Percentiles rank a stretch among this genome's conserved stretches.
These are phyloP conservation scores for Xiphophorus maculatus DNA, from an alignment of 2,113 vertebrate species.

Conservation along the genomic window DNA sequence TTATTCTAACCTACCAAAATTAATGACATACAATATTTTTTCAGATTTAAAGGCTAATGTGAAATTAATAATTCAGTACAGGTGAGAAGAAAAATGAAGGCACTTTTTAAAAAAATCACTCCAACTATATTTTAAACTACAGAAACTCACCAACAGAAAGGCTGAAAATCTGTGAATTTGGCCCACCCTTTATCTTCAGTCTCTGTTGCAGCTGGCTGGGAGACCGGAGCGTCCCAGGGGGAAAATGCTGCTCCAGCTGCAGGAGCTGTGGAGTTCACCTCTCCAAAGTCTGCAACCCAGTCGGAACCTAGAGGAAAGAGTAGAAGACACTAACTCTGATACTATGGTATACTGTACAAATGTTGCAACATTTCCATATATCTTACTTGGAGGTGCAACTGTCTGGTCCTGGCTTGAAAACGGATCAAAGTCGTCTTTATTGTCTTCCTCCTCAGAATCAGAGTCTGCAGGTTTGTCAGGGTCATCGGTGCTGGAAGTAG, in stretches of 20 bases:
- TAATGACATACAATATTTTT: too few relatives aligned
- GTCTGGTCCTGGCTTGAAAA: slow-evolving; percentile 52
- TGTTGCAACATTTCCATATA: neutral
- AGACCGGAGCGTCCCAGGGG: slow-evolving; percentile 82
- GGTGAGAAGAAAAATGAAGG: neutral
- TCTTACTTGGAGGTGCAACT: slow-evolving; percentile 60
- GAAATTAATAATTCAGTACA: too few relatives aligned
- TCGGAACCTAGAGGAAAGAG: slow-evolving; percentile 71
- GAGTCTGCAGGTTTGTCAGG: slow-evolving; percentile 66
- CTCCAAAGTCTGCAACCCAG: slow-evolving; percentile 87
- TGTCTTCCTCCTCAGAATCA: slow-evolving; percentile 71
- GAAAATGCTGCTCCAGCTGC: slow-evolving; percentile 63
- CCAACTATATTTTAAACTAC: neutral
- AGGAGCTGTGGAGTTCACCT: slow-evolving; percentile 77
- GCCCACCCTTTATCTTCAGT: slow-evolving; percentile 92
- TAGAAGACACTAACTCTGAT: slow-evolving; percentile 9
- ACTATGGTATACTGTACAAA: neutral
- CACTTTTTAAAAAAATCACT: neutral
- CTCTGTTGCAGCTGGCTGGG: slow-evolving; percentile 62
- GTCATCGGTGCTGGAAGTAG: slow-evolving; percentile 46
- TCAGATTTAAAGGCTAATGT: too few relatives aligned
- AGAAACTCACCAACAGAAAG: slow-evolving; percentile 91
- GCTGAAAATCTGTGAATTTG: slow-evolving; percentile 91
- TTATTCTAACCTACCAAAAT: too few relatives aligned
- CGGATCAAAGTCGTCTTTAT: slow-evolving; percentile 66